Conservation (phyloP, 1,140 invertebrate species). For the Augochlora pura region DNA sequence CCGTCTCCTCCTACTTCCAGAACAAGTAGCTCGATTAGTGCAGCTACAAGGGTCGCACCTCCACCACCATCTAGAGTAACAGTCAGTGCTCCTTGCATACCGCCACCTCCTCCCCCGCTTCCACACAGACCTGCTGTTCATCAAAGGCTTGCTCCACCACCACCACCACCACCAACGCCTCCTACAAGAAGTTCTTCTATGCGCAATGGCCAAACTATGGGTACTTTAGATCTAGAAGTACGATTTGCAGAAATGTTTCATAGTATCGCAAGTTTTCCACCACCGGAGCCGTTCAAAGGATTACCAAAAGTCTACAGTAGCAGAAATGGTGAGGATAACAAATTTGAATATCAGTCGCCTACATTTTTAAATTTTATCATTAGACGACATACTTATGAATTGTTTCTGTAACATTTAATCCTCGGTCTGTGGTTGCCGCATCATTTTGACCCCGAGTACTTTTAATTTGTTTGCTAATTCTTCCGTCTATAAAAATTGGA, state of each 20-base stretch:
- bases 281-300: slow-evolving; percentile 78
- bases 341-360: neutral
- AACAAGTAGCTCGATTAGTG: slow-evolving; percentile 30
- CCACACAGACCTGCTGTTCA: slow-evolving; percentile 70
- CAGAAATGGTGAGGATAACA: slow-evolving; percentile 78
- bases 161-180: slow-evolving; percentile 67
- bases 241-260: slow-evolving; percentile 81
- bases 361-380: slow-evolving; percentile 33
- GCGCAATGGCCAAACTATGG: slow-evolving; percentile 60
- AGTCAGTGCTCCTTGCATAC: slow-evolving; percentile 73
- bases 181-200: slow-evolving; percentile 71
- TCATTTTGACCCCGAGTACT: no score
- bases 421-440: no score
- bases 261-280: slow-evolving; percentile 78
- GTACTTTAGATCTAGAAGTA: slow-evolving; percentile 77
- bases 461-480: no score
- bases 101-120: slow-evolving; percentile 76
- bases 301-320: slow-evolving; percentile 82
- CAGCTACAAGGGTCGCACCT: slow-evolving; percentile 67
- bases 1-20: slow-evolving; percentile 76
- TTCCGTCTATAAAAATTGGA: no score
- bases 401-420: slow-evolving; percentile 46
- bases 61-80: slow-evolving; percentile 72
- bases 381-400: slow-evolving; percentile 50
- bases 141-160: slow-evolving; percentile 69